A percentile compares a stretch with the other conserved stretches of the same genome.
phyloP scores from a whole-genome alignment of 2,888 invertebrate species.

The Aromia moschata region DNA sequence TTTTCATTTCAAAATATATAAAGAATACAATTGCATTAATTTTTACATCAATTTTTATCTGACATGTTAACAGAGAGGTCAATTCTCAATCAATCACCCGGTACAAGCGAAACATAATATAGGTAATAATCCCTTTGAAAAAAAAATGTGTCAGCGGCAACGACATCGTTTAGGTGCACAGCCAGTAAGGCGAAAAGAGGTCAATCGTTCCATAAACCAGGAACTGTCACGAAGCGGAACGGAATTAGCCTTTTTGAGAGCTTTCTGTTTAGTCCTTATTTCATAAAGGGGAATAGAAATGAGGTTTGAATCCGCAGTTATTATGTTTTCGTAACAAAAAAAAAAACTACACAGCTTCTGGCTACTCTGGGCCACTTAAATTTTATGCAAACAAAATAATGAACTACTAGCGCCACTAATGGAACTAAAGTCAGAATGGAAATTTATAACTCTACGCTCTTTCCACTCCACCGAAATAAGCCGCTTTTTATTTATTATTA shows the following conservation, averaged over 20 bases:
- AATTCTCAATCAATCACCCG: too few relatives aligned
- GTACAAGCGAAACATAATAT: too few relatives aligned
- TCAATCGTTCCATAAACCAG: slow-evolving; percentile 54
- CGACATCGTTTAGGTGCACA: slow-evolving; percentile 40
- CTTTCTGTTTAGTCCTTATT: slow-evolving; percentile 46
- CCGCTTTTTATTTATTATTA: slow-evolving; percentile 16
- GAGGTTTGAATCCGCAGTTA: slow-evolving; percentile 25
- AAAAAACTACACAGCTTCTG: slow-evolving; percentile 16
- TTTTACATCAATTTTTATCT: too few relatives aligned
- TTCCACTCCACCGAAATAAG: slow-evolving; percentile 9
- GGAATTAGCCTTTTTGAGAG: slow-evolving; percentile 50
- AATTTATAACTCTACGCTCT: neutral
- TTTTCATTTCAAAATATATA: too few relatives aligned
- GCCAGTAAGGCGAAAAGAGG: slow-evolving; percentile 44
- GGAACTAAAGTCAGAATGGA: slow-evolving; percentile 17
- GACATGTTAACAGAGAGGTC: too few relatives aligned
- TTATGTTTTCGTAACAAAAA: slow-evolving; percentile 18
- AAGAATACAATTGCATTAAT: too few relatives aligned
- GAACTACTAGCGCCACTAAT: slow-evolving; percentile 12
- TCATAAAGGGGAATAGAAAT: slow-evolving; percentile 39
- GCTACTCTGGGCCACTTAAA: neutral
- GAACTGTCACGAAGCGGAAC: slow-evolving; percentile 51
- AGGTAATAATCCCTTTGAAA: too few relatives aligned
- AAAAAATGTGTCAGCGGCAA: slow-evolving; percentile 42
- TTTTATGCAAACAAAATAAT: slow-evolving; percentile 19